phyloP scores from a whole-genome alignment of 2,888 invertebrate genomes.

The Dasysyrphus tricinctus region DNA sequence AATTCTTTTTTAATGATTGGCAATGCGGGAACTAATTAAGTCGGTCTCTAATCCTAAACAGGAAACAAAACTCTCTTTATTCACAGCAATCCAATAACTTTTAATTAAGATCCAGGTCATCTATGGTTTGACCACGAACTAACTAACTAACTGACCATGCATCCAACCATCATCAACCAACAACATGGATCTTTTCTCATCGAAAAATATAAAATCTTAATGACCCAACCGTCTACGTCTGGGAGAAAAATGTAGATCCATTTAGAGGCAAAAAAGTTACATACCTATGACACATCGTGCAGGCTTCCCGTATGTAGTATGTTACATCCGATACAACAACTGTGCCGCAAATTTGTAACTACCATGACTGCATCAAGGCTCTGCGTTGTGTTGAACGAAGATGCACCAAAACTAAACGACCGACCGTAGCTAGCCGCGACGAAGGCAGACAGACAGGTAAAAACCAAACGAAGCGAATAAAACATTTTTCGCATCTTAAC shows the following conservation, averaged over 20 bases:
- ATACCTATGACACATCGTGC: conserved; percentile 57
- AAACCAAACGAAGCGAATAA: conserved; percentile 60
- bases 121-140: conserved; percentile 30
- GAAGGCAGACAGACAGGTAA: conserved; percentile 31
- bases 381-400: neutral
- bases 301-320: conserved; percentile 46
- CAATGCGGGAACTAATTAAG: conserved; percentile 6
- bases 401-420: conserved; percentile 36
- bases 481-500: conserved; percentile 69
- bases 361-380: conserved; percentile 18
- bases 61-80: conserved; percentile 16
- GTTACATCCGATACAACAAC: conserved; percentile 51
- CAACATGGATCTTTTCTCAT: conserved; percentile 39
- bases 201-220: conserved; percentile 42
- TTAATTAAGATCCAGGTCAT: conserved; percentile 42
- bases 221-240: conserved; percentile 22
- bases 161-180: conserved; percentile 7
- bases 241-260: conserved; percentile 44
- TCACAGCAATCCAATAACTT: conserved; percentile 25
- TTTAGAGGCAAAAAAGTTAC: conserved; percentile 58
- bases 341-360: conserved; percentile 65
- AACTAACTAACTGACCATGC: conserved; percentile 17
- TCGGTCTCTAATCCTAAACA: neutral
- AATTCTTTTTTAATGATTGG: conserved; percentile 14
- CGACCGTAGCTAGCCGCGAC: neutral